These are phyloP conservation scores for Keiferia lycopersicella DNA, from an alignment of 2,888 invertebrate species.

Conservation along the genomic window DNA sequence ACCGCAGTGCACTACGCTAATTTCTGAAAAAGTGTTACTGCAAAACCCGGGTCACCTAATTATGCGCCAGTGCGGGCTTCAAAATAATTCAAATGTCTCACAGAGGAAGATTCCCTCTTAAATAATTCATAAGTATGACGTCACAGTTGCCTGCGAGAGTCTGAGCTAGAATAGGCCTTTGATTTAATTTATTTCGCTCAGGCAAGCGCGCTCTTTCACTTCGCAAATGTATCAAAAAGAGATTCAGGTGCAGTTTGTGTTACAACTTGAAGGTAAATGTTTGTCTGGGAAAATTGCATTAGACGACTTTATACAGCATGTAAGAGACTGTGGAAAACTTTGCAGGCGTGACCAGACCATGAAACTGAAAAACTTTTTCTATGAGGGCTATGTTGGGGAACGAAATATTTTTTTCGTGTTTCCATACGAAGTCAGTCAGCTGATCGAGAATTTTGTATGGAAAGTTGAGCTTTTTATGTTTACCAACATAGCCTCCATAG, in stretches of 20 bases:
- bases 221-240: conserved; percentile 53
- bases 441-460: too few species aligned
- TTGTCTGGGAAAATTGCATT: conserved; percentile 19
- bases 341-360: too few species aligned
- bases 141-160: conserved; percentile 56
- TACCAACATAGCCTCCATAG: too few species aligned
- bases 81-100: conserved; percentile 73
- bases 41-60: conserved; percentile 57
- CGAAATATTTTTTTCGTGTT: too few species aligned
- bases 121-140: conserved; percentile 72
- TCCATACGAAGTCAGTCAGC: too few species aligned
- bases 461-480: too few species aligned
- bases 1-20: too few species aligned
- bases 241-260: conserved; percentile 8
- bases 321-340: background rate
- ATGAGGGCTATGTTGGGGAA: too few species aligned
- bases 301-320: background rate
- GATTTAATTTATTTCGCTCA: conserved; percentile 41
- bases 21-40: conserved; percentile 46
- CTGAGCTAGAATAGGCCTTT: conserved; percentile 47
- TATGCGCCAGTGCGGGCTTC: conserved; percentile 63
- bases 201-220: conserved; percentile 40
- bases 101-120: conserved; percentile 60
- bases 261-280: conserved; percentile 17
- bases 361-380: too few species aligned